These are phyloP conservation scores for Marronus borbonicus DNA, from an alignment of 2,888 invertebrate genomes.

Conservation along the genomic window DNA sequence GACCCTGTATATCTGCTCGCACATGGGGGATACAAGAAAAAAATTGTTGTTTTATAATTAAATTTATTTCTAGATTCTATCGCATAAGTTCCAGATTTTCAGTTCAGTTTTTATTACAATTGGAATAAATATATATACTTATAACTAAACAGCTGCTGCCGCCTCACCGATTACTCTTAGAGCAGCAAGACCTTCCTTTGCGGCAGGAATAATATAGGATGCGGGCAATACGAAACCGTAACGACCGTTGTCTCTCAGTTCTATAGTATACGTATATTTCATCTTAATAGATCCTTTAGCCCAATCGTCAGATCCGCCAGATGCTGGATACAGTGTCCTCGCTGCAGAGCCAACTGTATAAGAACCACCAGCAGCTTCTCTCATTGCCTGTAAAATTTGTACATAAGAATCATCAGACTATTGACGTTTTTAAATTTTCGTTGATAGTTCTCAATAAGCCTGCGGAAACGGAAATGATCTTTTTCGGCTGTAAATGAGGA, in stretches of 20 bases:
- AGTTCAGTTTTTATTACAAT: too few species aligned
- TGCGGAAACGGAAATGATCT: too few species aligned
- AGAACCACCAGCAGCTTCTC: constrained; percentile 73
- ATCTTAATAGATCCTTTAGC: constrained; percentile 87
- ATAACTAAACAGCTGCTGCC: constrained; percentile 64
- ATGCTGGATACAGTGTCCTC: constrained; percentile 83
- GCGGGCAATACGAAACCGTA: constrained; percentile 92
- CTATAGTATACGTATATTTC: constrained; percentile 92
- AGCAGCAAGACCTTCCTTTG: constrained; percentile 83
- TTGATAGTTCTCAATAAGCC: too few species aligned
- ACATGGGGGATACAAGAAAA: too few species aligned
- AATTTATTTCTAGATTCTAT: too few species aligned
- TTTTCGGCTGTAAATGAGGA: too few species aligned
- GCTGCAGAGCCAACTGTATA: constrained; percentile 87
- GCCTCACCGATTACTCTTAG: constrained; percentile 77
- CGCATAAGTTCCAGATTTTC: too few species aligned
- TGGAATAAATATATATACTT: too few species aligned
- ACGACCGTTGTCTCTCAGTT: constrained; percentile 87
- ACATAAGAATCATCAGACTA: background rate
- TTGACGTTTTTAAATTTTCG: too few species aligned
- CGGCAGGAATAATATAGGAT: constrained; percentile 81
- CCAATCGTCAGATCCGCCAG: constrained; percentile 93
- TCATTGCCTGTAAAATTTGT: constrained; percentile 73
- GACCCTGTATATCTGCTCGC: too few species aligned
- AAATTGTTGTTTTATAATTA: too few species aligned